Percentiles rank a stretch among this genome's conserved stretches.
phyloP scores from a whole-genome alignment of 23 tunicate genomes.

The Styela clava region DNA sequence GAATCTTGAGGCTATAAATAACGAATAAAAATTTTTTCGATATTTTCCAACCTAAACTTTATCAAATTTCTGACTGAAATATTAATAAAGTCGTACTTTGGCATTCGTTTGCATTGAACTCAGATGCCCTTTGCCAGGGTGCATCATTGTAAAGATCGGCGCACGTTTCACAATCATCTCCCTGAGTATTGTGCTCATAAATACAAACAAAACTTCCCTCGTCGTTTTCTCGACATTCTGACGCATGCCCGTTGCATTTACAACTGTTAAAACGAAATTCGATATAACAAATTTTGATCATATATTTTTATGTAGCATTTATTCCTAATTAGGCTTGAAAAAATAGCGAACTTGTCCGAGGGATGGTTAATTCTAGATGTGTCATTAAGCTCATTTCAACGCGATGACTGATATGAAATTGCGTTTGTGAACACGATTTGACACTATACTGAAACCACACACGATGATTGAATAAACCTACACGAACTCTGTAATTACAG shows the following conservation, averaged over 20 bases:
- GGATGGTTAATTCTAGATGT: no score
- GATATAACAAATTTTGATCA: neutral
- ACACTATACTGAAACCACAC: no score
- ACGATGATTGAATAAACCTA: no score
- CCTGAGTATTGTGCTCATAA: constrained; percentile 80
- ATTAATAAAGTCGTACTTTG: constrained; percentile 28
- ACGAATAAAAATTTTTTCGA: no score
- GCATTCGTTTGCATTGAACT: constrained; percentile 63
- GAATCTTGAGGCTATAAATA: no score
- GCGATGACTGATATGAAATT: no score
- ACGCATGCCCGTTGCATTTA: constrained; percentile 82
- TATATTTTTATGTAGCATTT: neutral
- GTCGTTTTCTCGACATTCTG: constrained; percentile 38
- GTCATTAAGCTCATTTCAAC: no score
- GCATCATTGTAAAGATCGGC: constrained; percentile 64
- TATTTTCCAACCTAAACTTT: no score
- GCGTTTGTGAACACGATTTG: no score
- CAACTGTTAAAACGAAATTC: constrained; percentile 33
- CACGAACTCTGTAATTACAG: no score
- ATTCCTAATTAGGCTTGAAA: neutral
- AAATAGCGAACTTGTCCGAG: no score
- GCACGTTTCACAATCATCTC: constrained; percentile 82
- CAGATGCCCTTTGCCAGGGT: constrained; percentile 78
- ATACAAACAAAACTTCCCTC: constrained; percentile 35
- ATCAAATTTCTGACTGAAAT: neutral